phyloP scores from a whole-genome alignment of 2,888 invertebrate genomes.

The Altica lythri region DNA sequence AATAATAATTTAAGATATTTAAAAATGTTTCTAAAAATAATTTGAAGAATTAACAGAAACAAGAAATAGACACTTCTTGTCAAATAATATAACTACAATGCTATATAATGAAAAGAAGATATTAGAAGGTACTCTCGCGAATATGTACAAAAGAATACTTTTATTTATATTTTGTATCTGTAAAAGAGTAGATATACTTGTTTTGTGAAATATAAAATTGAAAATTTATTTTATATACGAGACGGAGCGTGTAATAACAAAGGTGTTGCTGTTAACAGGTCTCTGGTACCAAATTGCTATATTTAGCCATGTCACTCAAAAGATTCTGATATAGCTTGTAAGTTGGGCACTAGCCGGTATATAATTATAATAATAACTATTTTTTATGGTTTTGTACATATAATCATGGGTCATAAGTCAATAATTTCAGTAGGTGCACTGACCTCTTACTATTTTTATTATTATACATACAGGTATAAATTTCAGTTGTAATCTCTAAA shows the following conservation, averaged over 20 bases:
- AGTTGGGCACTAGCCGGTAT: slow-evolving; percentile 38
- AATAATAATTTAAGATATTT: too few relatives aligned
- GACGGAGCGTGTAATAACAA: slow-evolving; percentile 27
- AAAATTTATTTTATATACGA: slow-evolving; percentile 15
- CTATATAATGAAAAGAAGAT: too few relatives aligned
- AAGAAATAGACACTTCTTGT: too few relatives aligned
- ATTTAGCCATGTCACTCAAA: slow-evolving; percentile 40
- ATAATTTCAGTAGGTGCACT: slow-evolving; percentile 32
- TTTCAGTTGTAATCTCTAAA: too few relatives aligned
- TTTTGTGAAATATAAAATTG: slow-evolving; percentile 12
- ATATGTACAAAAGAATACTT: too few relatives aligned
- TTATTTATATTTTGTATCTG: too few relatives aligned
- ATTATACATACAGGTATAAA: too few relatives aligned
- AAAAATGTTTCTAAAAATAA: too few relatives aligned
- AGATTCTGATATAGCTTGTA: slow-evolving; percentile 30
- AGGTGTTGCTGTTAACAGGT: slow-evolving; percentile 38
- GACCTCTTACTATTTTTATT: slow-evolving; percentile 13
- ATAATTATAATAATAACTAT: slow-evolving; percentile 45
- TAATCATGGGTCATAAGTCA: slow-evolving; percentile 35
- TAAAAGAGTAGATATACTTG: too few relatives aligned
- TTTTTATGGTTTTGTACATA: slow-evolving; percentile 41
- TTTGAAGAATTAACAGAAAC: too few relatives aligned
- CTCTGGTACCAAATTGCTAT: slow-evolving; percentile 33
- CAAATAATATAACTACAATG: too few relatives aligned
- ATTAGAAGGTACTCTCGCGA: too few relatives aligned